Evolutionary conservation across 2,888 invertebrate genomes (phyloP).

Genomic region (Pseudoips prasinana): DNA sequence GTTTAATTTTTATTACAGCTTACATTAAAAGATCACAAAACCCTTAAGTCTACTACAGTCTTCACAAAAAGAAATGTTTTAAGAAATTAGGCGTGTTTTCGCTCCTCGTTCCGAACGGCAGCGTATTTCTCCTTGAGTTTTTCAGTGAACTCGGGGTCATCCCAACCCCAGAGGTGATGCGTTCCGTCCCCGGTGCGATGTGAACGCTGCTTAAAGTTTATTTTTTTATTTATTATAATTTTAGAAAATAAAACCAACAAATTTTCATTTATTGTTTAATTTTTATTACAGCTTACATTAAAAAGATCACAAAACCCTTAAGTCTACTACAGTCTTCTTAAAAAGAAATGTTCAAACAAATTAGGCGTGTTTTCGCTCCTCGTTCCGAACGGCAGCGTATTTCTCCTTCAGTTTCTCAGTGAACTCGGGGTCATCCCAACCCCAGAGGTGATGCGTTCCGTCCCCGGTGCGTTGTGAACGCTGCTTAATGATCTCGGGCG

Average conservation of each 20-base stretch:
- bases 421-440: constrained; percentile 86
- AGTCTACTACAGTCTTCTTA: constrained; percentile 23
- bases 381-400: constrained; percentile 51
- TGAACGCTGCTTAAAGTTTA: constrained; percentile 83
- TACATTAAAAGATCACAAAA: constrained; percentile 1
- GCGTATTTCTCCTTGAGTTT: constrained; percentile 66
- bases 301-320: constrained; percentile 5
- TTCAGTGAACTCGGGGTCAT: constrained; percentile 82
- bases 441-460: constrained; percentile 86
- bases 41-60: constrained; percentile 18
- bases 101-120: constrained; percentile 45
- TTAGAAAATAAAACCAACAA: too few relatives aligned
- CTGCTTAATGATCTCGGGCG: constrained; percentile 83
- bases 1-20: constrained; percentile 2
- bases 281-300: constrained; percentile 1
- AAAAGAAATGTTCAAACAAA: constrained; percentile 13
- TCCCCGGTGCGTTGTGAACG: constrained; percentile 85
- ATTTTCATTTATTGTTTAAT: too few relatives aligned
- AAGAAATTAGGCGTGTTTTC: constrained; percentile 40
- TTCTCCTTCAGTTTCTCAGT: constrained; percentile 66
- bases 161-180: constrained; percentile 87
- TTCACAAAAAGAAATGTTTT: constrained; percentile 16
- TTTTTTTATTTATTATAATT: too few relatives aligned
- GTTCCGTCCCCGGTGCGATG: constrained; percentile 85
- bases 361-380: constrained; percentile 46